Evolutionary conservation across 2,113 vertebrate species (phyloP).

Genomic region (Bagarius yarrelli): DNA sequence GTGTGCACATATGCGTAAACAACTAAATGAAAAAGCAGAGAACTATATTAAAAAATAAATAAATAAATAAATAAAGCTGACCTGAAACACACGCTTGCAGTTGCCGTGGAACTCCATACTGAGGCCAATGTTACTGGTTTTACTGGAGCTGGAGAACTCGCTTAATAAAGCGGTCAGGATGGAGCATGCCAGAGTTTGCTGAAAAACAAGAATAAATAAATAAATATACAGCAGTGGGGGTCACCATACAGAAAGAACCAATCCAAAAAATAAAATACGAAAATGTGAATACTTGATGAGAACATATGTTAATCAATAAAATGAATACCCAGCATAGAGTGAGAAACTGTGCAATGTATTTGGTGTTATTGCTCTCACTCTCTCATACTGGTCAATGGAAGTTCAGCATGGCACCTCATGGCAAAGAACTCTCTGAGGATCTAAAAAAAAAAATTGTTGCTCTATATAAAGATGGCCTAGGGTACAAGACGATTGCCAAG

Average conservation of each 20-base stretch:
- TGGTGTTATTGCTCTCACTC: too few species aligned
- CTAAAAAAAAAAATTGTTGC: too few species aligned
- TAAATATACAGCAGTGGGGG: not conserved
- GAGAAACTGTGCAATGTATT: too few species aligned
- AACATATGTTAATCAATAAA: too few species aligned
- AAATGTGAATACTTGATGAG: too few species aligned
- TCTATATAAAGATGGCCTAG: too few species aligned
- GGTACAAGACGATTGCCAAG: too few species aligned
- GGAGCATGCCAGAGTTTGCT: slow-evolving; percentile 99
- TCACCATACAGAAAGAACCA: not conserved
- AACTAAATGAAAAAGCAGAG: not conserved
- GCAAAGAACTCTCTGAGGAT: too few species aligned
- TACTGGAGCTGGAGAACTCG: slow-evolving; percentile 98
- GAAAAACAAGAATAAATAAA: slow-evolving; percentile 48
- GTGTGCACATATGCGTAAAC: slow-evolving; percentile 6
- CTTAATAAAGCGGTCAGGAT: slow-evolving; percentile 94
- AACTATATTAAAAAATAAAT: not conserved
- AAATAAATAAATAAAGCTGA: slow-evolving; percentile 47
- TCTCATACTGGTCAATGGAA: too few species aligned
- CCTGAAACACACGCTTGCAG: slow-evolving; percentile 98
- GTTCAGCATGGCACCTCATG: too few species aligned
- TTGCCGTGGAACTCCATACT: slow-evolving; percentile 99
- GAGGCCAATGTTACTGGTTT: slow-evolving; percentile 98
- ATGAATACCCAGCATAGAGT: too few species aligned
- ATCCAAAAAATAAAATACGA: too few species aligned